Evolutionary conservation across 2,888 invertebrate genomes (phyloP), one percentile per base, ranked within the genome.

Genomic region (Brachylomia viminalis): DNA sequence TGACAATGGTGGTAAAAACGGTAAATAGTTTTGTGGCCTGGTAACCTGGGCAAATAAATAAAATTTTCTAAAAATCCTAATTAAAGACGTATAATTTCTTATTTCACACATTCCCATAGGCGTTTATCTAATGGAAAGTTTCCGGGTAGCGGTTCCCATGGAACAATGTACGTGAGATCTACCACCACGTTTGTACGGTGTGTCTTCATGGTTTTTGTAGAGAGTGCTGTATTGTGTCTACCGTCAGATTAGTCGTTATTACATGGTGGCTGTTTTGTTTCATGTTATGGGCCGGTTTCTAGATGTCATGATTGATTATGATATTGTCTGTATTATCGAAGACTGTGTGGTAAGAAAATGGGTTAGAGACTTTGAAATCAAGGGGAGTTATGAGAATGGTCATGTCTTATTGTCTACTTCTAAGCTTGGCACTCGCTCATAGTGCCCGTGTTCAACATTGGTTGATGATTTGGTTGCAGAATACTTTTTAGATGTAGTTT

Each of bases 151-250:
- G 62, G 77, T 91, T 92, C 93, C 88, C 93, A 92, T 82, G 66
- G 72, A 90, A 93, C 93, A 94, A 94, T 93, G 91, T 88, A 89
- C 88, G 90, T 80, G 91, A 90, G 90, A 91, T 90, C 89, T 87
- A 79, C 82, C 80, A 8, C 86, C 82, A 74, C 69, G 88, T 90
- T 90, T 91, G 90, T 90, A 88, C 83, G 87, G 73, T 79, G 71
- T 80, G 82, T 86, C 86, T 86, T 90, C 86, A 80, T 67, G 49
- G 85, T 92, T 92, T 91, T 92, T 92, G 79, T 86, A 80, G 87
- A 90, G 89, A 91, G 90, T 83, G 70, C 81, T 33, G 89, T 91
- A 92, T 91, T 92, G 92, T 92, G 87, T 84, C 77, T 71, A 8
- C 45, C n/a, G 59, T 66, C 62, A 59, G 62, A 70, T 77, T n/a